Base-by-base conservation (phyloP, 2,888 invertebrate genomes). In the Dicranocentrus wangi region DNA sequence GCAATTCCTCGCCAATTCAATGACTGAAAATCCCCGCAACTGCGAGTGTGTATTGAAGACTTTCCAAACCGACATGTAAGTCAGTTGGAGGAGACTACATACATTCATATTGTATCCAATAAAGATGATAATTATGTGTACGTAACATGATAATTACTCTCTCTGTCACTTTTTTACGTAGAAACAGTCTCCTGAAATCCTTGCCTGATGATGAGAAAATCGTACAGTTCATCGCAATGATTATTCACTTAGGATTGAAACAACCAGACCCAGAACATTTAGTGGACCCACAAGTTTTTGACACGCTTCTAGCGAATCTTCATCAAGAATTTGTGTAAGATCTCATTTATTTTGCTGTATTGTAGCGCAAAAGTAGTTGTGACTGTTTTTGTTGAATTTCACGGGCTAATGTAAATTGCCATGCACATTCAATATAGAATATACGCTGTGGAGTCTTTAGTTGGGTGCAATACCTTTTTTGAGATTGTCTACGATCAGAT, bases 241-340 rank as follows among this genome's bases (percentile, higher is more conserved):
- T 92, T 21, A 89, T 92, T 42, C 92, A 91, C 87, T 93, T 91
- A 85, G 91, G 92, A 76, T 89, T 91, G 43, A 88, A 91, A 32
- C 91, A 90, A 0, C 90, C 90, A 86, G 90, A 90, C 0, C 89
- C n/a, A 90, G 87, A 90, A 90, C n/a, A 65, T 55, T n/a, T 19
- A 60, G 15, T 70, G 3, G n/a, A 42, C 5, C 32, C 27, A 10
- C 13, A 17, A 27, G n/a, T 61, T 13, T 15, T 73, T 8, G 28
- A 39, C 13, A 5, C 5, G 43, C 51, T 79, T 8, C 47, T 79
- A 0, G 19, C 53, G 15, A 71, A 66, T 65, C 53, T 71, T 1
- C 63, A 79, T 7, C 66, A 71, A 2, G 79, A 79, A 23, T 79
- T 71, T 58, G 71, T 79, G 79, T 71, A 79, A 19, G 23, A 5